Evolutionary conservation across 2,113 vertebrate species (phyloP), one percentile per base, ranked within the genome.

Genomic region (Pelmatolapia mariae): DNA sequence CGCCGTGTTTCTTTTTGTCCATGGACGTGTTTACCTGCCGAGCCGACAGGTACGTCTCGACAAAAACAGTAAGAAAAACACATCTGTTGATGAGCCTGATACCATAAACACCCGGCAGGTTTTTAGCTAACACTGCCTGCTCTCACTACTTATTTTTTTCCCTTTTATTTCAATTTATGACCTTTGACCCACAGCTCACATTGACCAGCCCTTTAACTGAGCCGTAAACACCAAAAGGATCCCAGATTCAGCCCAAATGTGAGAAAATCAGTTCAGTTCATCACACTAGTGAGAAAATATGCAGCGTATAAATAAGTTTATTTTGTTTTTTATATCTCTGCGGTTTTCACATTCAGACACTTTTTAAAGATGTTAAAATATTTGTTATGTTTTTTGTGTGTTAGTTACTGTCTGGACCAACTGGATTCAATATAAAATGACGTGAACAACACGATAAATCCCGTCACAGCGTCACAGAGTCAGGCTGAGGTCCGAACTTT

Each of bases 1-100:
- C 40, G 19, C 86, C 82, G 15, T 91, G 87, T 94, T 94, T 86
- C 85, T 89, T 84, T 94, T 90, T 89, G 89, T 93, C 59, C 52
- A 66, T 38, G 1, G 24, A 43, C 7, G 13, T 88, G 87, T 94
- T 88, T 80, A 71, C 82, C 53, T 15, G 85, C 54, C 4, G 24
- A 71, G n/a, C 8, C 4, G 3, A 59, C 71, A 36, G 84, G 84
- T 45, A 61, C 11, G 22, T 83, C 80, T 52, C 16, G 66, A 71
- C 61, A 24, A 22, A 57, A 73, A 79, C 43, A 85, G 6, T 76
- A 82, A 57, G 26, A 84, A 81, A 40, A 66, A 84, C 73, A 56
- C 2, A 73, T 66, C 40, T 85, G 63, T 43, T 50, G 52, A 73
- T 16, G 80, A 8, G 10, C 29, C 12, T 26, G n/a, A 26, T 5